Evolutionary conservation across 2,113 vertebrate species (phyloP).

Genomic region (Spilogale gracilis): DNA sequence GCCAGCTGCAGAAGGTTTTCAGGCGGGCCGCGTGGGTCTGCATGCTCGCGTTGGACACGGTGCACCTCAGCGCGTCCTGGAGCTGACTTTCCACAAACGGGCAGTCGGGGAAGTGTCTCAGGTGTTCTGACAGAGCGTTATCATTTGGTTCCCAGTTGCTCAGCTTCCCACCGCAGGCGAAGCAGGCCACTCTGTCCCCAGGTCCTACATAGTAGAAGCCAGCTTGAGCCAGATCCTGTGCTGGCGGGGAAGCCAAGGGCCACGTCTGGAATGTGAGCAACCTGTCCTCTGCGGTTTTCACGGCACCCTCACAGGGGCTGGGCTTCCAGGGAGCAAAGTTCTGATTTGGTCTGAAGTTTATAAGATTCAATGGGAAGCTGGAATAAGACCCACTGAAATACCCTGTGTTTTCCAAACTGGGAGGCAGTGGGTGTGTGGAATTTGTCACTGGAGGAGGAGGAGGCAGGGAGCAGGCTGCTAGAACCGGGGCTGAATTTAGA

Average conservation of each 20-base stretch:
- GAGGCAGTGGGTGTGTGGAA: conserved; percentile 81
- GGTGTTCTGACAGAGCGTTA: conserved; percentile 93
- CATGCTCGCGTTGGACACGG: conserved; percentile 94
- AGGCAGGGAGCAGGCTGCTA: conserved; percentile 89
- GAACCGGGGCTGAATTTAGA: conserved; percentile 86
- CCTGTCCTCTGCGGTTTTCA: conserved; percentile 94
- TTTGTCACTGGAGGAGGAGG: conserved; percentile 85
- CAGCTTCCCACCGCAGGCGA: conserved; percentile 95
- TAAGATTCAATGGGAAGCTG: conserved; percentile 90
- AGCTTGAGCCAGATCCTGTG: conserved; percentile 93
- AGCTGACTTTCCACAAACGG: conserved; percentile 90
- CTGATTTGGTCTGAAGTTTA: conserved; percentile 89
- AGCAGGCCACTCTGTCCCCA: conserved; percentile 95
- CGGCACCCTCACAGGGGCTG: conserved; percentile 87
- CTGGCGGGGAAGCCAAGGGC: conserved; percentile 90
- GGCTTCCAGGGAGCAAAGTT: conserved; percentile 90
- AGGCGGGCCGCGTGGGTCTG: conserved; percentile 92
- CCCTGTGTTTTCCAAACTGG: conserved; percentile 89
- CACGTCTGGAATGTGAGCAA: conserved; percentile 92
- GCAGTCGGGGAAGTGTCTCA: conserved; percentile 95
- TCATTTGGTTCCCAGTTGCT: conserved; percentile 97
- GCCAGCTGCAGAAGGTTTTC: conserved; percentile 95
- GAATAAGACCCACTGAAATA: conserved; percentile 92
- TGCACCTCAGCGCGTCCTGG: conserved; percentile 83
- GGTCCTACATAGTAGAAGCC: conserved; percentile 96